Conservation (phyloP, 2,797 vertebrate genomes). For the Crocidura indochinensis region DNA sequence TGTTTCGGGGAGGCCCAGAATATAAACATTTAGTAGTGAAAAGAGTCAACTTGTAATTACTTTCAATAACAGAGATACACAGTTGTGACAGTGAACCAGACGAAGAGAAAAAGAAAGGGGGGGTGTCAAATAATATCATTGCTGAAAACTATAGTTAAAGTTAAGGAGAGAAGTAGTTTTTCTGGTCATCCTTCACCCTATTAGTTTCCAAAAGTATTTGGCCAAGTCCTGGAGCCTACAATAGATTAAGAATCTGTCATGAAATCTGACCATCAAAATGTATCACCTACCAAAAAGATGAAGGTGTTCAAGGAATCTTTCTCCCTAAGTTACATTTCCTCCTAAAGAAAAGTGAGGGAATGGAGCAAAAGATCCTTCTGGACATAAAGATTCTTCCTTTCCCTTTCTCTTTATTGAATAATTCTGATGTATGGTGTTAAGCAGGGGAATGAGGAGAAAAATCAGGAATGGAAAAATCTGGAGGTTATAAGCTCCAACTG, state of each 20-base stretch:
- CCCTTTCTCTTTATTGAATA: background rate
- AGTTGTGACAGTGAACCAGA: slow-evolving; percentile 9
- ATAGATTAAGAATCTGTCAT: background rate
- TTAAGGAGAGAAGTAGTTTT: background rate
- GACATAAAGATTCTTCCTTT: background rate
- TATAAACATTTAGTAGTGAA: slow-evolving; percentile 22
- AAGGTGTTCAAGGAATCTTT: slow-evolving; percentile 1
- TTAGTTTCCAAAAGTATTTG: background rate
- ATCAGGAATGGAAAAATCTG: background rate
- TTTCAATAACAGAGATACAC: slow-evolving; percentile 44
- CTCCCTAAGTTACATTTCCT: background rate
- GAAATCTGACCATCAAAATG: background rate
- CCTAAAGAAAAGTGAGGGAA: background rate
- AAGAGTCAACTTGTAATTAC: slow-evolving; percentile 57
- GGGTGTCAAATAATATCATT: background rate
- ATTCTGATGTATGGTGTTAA: background rate
- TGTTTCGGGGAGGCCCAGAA: background rate
- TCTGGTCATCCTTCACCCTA: too few species aligned
- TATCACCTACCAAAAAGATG: background rate
- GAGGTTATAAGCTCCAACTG: background rate
- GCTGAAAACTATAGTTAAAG: background rate
- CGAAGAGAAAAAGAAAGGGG: slow-evolving; percentile 12
- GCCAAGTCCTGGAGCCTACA: background rate
- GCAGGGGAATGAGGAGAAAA: background rate
- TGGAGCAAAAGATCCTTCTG: background rate